phyloP scores from a whole-genome alignment of 2,888 invertebrate species.

The Apeira syringaria region DNA sequence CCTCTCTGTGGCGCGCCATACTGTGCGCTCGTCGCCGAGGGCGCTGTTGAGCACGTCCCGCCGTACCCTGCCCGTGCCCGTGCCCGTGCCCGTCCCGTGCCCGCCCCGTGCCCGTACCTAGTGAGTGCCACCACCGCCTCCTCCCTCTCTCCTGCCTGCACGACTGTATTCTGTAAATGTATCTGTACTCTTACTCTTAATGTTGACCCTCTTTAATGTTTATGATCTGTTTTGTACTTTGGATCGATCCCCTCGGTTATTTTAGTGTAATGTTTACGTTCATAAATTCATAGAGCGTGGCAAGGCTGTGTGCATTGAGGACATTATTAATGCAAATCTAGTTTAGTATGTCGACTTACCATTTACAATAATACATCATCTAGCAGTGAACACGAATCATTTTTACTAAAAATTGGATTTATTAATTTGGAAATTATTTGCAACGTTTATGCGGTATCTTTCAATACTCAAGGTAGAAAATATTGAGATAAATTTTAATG shows the following conservation, averaged over 20 bases:
- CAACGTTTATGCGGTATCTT: slow-evolving; percentile 57
- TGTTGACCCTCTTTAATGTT: slow-evolving; percentile 79
- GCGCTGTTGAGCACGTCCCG: slow-evolving; percentile 52
- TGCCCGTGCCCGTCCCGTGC: slow-evolving; percentile 28
- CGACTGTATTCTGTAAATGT: slow-evolving; percentile 47
- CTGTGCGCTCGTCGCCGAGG: slow-evolving; percentile 41
- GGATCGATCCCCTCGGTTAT: slow-evolving; percentile 77
- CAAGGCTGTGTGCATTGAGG: slow-evolving; percentile 88
- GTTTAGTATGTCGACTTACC: slow-evolving; percentile 75
- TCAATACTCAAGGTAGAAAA: slow-evolving; percentile 67
- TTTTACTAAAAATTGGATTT: slow-evolving; percentile 60
- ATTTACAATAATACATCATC: slow-evolving; percentile 72
- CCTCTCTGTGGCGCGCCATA: slow-evolving; percentile 50
- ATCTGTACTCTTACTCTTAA: slow-evolving; percentile 74
- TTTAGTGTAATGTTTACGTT: slow-evolving; percentile 80
- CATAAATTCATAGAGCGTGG: slow-evolving; percentile 85
- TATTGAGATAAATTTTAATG: slow-evolving; percentile 59
- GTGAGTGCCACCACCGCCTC: slow-evolving; percentile 52
- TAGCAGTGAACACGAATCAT: slow-evolving; percentile 77
- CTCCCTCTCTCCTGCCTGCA: slow-evolving; percentile 70
- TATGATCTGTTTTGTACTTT: slow-evolving; percentile 79
- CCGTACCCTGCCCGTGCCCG: slow-evolving; percentile 31
- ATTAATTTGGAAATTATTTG: slow-evolving; percentile 67
- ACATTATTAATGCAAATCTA: slow-evolving; percentile 81
- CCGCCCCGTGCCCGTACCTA: slow-evolving; percentile 37